Base-by-base conservation (phyloP, 2,113 vertebrate species). In the Pimephales promelas region DNA sequence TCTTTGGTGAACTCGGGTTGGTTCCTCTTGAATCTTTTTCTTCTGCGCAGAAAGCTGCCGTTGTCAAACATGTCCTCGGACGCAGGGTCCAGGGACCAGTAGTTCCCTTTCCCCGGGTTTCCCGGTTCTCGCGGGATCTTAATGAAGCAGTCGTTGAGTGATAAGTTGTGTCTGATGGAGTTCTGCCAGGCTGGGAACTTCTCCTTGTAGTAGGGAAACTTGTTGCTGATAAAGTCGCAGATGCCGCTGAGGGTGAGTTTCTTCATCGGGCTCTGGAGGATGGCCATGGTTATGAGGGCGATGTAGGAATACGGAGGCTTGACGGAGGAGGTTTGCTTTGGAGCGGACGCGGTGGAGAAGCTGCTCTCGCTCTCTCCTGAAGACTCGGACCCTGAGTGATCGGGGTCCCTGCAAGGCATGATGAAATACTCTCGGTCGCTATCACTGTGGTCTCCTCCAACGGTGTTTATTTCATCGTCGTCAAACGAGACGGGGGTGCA, bases 81-180 rank as follows among this genome's bases (percentile, higher is more conserved):
- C 1, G 95, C 96, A 0, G 96, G 96, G 86, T 97, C 96, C 86
- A 98, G 91, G 45, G 96, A 94, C 98, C 98, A 98, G 92, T 98
- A 97, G 93, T 95, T 97, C 76, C 98, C 97, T 88, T 99, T 99
- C n/a, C 98, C 98, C 0, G 97, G 96, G 74, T 97, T 96, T 0
- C 97, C 97, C 0, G 97, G 97, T n/a, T 97, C 96, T 80, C 97
- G 93, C 16, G 98, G 97, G 79, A 97, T 96, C 92, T 98, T 98
- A 87, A 99, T 94, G 90, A 99, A 99, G 86, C 98, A 99, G 94
- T 99, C 97, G 84, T 98, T 98, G 73, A 99, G 97, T 1, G 97
- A 97, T 10, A 99, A 94, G 92, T 98, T 98, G 95, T 98, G 97
- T 16, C 97, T 93, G 92, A 99, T 97, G 90, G 96, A 97, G 94